Conservation (phyloP, 2,888 invertebrate genomes). For the Ferrisia virgata region DNA sequence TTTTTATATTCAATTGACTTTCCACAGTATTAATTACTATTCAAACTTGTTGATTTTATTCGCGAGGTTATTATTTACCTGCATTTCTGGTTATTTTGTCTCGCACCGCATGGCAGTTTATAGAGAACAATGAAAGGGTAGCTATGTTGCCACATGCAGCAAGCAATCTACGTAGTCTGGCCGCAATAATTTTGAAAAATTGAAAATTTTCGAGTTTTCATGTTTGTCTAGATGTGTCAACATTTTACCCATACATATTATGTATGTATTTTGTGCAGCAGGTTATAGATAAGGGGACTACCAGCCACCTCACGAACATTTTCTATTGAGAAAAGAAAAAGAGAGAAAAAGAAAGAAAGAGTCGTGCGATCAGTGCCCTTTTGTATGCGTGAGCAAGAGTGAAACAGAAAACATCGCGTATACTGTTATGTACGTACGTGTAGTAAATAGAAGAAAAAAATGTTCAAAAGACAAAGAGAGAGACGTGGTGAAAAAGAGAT, state of each 20-base stretch:
- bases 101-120: background rate
- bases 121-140: background rate
- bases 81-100: background rate
- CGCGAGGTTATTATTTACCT: background rate
- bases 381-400: background rate
- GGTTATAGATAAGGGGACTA: background rate
- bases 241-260: too few relatives aligned
- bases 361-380: slow-evolving; percentile 5
- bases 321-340: background rate
- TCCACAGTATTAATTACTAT: background rate
- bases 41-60: background rate
- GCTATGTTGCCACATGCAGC: background rate
- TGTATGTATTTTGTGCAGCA: background rate
- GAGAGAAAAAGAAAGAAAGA: background rate
- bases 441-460: background rate
- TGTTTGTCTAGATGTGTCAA: background rate
- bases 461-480: background rate
- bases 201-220: background rate
- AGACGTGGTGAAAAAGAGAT: background rate
- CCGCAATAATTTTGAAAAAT: background rate
- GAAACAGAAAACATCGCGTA: background rate
- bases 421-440: background rate
- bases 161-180: background rate
- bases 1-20: too few relatives aligned
- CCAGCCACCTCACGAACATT: background rate